These are phyloP conservation scores for Trachelipus rathkii DNA, from an alignment of 1,140 invertebrate genomes.

Conservation along the genomic window DNA sequence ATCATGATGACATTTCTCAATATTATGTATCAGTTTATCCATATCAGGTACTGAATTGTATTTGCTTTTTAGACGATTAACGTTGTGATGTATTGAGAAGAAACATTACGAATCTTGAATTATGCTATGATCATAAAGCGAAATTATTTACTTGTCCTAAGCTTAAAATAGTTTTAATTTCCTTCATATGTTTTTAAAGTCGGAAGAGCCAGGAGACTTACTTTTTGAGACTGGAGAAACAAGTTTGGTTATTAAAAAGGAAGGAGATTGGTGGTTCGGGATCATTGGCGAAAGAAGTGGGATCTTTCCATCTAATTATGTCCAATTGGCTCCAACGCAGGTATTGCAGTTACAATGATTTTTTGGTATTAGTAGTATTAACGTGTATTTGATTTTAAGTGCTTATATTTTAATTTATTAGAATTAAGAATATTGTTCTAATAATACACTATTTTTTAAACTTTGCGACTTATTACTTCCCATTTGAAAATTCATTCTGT, in stretches of 20 bases:
- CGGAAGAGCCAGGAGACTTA: constrained; percentile 83
- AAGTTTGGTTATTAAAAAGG: constrained; percentile 78
- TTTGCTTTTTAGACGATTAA: neutral
- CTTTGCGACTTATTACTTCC: no score
- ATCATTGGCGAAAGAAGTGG: constrained; percentile 75
- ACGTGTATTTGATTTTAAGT: no score
- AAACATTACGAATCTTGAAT: neutral
- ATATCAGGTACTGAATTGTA: constrained; percentile 54
- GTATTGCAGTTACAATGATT: constrained; percentile 18
- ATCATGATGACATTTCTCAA: constrained; percentile 52
- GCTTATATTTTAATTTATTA: no score
- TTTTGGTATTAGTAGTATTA: no score
- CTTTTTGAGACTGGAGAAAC: constrained; percentile 86
- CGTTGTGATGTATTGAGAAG: neutral
- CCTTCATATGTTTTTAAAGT: constrained; percentile 54
- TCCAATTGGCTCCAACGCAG: constrained; percentile 54
- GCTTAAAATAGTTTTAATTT: constrained; percentile 50
- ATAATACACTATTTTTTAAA: no score
- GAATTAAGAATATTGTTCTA: no score
- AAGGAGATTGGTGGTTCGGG: constrained; percentile 98
- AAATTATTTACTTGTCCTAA: constrained; percentile 4
- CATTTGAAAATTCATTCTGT: no score
- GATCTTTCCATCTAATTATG: constrained; percentile 94
- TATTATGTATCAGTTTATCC: constrained; percentile 80
- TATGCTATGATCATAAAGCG: neutral